Base-by-base conservation (phyloP, 2,797 vertebrate species). In the Cephalopachus bancanus region DNA sequence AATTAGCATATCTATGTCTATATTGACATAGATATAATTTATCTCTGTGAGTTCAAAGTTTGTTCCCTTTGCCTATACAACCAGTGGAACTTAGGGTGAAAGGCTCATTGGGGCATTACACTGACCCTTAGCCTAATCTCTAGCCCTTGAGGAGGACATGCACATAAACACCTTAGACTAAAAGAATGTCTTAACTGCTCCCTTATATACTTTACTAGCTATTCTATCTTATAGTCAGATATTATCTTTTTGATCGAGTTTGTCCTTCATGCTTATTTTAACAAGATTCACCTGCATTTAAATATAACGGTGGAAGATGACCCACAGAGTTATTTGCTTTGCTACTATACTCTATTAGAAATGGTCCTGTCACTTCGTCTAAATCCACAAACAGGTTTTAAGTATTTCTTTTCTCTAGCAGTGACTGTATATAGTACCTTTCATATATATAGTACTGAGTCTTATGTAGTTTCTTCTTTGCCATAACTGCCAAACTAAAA, bases 81-180 rank as follows among this genome's bases (percentile, higher is more conserved):
- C 17, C 33, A 74, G 2, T 49, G n/a, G 14, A 49, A 14, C 6
- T 9, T n/a, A 17, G 24, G 19, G 22, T 16, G 3, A 12, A 33
- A 92, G 17, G 11, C 20, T 60, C 49, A 55, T 16, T 33, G 64
- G 7, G 49, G 10, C 2, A 17, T 55, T 5, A 19, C 19, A n/a
- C 11, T 24, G 37, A 37, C 3, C 16, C 10, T 3, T 11, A 71
- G 3, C 11, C 37, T 28, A 3, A 0, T 1, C 8, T 62, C 20
- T 26, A 37, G 6, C 44, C 37, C 49, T 37, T 72, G 6, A 33
- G 28, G 19, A 55, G 7, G 11, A 53, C 16, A 53, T 84, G 24
- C 10, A 22, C 14, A 24, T 33, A 76, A 55, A 57, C 2, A 11
- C 0, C 5, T 51, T 10, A 72, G 19, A 33, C 12, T 57, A 5